Evolutionary conservation across 2,113 vertebrate species (phyloP), one percentile per base, ranked within the genome.

Genomic region (Ageneiosus marmoratus): DNA sequence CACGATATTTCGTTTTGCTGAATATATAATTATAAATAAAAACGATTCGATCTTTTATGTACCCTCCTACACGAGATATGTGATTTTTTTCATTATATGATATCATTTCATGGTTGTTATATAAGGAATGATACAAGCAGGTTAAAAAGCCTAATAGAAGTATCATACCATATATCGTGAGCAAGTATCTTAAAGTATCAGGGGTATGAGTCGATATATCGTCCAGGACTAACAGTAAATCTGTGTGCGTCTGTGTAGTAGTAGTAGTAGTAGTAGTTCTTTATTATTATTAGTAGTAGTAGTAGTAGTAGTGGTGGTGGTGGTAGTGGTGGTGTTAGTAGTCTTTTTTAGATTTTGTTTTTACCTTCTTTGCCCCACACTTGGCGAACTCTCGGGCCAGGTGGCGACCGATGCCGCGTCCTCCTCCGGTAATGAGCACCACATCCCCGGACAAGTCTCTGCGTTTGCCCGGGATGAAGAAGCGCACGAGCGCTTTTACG

Each of bases 351-450:
- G 27, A 50, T 12, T 37, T 13, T 4, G 15, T 44, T 16, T 29
- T 94, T 95, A 99, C 98, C 98, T 99, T 98, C 74, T 91, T 93
- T 88, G 95, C 95, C 77, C 97, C 96, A 81, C 95, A 95, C 75
- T 89, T 92, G 5, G 97, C 96, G 24, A 99, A 99, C 91, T 98
- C 96, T 86, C 90, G 92, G 46, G 97, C 98, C 89, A 99, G 94
- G 90, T 97, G 95, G 44, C 97, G 96, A 1, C 98, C 98, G 91
- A 99, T 99, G 90, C 98, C 98, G 79, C 97, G 91, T 89, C 98
- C 98, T 73, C 98, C 97, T 13, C 98, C 98, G 75, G 98, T 99
- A 92, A 99, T 92, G 89, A 99, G 93, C 55, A 99, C 97, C 86
- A 90, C 94, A 87, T 99, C 97, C 89, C 89, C 91, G 86, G 88